phyloP scores from a whole-genome alignment of 2,888 invertebrate species.

The Euplexia lucipara region DNA sequence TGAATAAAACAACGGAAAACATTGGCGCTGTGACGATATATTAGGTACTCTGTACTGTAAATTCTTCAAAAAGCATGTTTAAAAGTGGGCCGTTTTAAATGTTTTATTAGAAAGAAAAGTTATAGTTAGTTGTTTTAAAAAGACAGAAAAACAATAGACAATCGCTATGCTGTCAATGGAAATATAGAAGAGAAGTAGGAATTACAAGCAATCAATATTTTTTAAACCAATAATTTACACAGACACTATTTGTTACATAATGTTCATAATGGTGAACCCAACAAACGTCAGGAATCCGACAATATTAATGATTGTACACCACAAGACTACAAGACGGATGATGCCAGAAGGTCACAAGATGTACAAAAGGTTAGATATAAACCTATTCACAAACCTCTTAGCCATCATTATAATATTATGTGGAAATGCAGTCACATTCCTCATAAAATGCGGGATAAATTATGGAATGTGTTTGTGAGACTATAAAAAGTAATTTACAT shows the following conservation, averaged over 20 bases:
- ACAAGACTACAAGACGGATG: conserved; percentile 25
- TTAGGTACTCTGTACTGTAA: no score
- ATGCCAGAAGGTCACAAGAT: background rate
- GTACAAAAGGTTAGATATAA: background rate
- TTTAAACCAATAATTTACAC: background rate
- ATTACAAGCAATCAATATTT: background rate
- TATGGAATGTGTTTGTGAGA: background rate
- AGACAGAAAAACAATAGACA: no score
- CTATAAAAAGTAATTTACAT: background rate
- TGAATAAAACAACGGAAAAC: no score
- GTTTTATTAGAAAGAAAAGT: no score
- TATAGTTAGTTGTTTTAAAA: no score
- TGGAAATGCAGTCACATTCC: background rate
- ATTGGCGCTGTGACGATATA: no score
- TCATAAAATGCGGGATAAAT: conserved; percentile 14
- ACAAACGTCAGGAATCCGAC: conserved; percentile 7
- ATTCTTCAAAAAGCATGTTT: no score
- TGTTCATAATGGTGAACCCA: background rate
- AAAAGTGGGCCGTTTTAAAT: no score
- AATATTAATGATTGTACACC: conserved; percentile 37
- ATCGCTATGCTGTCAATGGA: no score
- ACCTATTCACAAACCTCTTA: background rate
- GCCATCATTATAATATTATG: background rate
- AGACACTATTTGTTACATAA: background rate
- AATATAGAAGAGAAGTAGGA: no score